These are phyloP conservation scores for Scaptomyza reducta DNA, from an alignment of 2,888 invertebrate genomes.

Conservation along the genomic window DNA sequence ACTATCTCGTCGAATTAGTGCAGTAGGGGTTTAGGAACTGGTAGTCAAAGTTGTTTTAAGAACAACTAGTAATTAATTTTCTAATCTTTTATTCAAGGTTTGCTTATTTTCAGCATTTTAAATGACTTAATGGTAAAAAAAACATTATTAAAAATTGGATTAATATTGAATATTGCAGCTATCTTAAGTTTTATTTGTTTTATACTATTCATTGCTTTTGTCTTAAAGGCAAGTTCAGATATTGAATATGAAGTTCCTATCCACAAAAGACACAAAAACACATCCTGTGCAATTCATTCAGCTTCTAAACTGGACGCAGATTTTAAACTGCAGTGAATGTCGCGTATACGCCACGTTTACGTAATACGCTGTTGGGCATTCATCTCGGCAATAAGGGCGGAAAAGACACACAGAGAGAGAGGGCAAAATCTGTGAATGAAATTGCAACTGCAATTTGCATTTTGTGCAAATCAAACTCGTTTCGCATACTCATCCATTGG, in stretches of 20 bases:
- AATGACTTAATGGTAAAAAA: too few relatives aligned
- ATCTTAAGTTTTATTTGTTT: too few relatives aligned
- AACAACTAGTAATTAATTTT: too few relatives aligned
- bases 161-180: too few relatives aligned
- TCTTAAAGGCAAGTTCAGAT: background rate
- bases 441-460: constrained; percentile 47
- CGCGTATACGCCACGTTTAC: constrained; percentile 37
- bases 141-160: too few relatives aligned
- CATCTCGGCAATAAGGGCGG: background rate
- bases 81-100: too few relatives aligned
- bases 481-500: constrained; percentile 8
- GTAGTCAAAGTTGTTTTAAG: too few relatives aligned
- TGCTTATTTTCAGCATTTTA: too few relatives aligned
- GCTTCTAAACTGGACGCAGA: background rate
- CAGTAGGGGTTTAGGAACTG: too few relatives aligned
- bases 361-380: constrained; percentile 26
- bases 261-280: background rate
- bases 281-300: background rate
- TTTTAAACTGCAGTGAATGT: constrained; percentile 21
- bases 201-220: background rate
- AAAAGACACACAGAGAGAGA: background rate
- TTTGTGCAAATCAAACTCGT: constrained; percentile 19
- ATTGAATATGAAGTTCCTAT: background rate
- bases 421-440: constrained; percentile 40
- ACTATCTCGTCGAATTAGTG: background rate